Conservation (phyloP, 2,113 vertebrate genomes). For the Tursiops truncatus region DNA sequence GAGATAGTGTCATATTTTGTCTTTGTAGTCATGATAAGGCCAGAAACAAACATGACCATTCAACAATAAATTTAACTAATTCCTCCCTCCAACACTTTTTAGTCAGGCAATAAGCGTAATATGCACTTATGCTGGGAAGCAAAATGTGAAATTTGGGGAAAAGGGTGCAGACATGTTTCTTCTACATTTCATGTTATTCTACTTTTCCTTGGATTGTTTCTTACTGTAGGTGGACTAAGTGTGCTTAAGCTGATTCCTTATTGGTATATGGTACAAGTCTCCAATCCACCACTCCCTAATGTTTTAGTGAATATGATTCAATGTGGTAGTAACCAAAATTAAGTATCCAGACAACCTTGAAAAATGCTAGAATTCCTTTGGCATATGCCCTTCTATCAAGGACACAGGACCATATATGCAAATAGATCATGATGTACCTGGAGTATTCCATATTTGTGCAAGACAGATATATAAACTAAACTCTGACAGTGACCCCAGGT, state of each 20-base stretch:
- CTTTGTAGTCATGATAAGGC: not conserved
- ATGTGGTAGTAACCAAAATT: not conserved
- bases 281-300: rapidly evolving
- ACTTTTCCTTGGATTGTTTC: not conserved
- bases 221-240: not conserved
- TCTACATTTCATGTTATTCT: not conserved
- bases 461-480: not conserved
- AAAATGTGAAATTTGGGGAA: not conserved
- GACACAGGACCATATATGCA: not conserved
- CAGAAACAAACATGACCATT: not conserved
- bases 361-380: not conserved
- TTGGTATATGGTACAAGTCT: not conserved
- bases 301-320: not conserved
- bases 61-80: not conserved
- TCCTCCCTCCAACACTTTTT: not conserved
- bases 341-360: not conserved
- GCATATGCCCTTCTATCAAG: not conserved
- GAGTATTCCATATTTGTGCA: not conserved
- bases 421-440: not conserved
- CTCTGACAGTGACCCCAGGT: not conserved
- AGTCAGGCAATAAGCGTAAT: not conserved
- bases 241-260: not conserved
- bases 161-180: not conserved
- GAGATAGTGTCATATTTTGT: not conserved
- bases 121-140: not conserved